Evolutionary conservation across 2,888 invertebrate genomes (phyloP), one percentile per base, ranked within the genome.

Genomic region (Geotrupes spiniger): DNA sequence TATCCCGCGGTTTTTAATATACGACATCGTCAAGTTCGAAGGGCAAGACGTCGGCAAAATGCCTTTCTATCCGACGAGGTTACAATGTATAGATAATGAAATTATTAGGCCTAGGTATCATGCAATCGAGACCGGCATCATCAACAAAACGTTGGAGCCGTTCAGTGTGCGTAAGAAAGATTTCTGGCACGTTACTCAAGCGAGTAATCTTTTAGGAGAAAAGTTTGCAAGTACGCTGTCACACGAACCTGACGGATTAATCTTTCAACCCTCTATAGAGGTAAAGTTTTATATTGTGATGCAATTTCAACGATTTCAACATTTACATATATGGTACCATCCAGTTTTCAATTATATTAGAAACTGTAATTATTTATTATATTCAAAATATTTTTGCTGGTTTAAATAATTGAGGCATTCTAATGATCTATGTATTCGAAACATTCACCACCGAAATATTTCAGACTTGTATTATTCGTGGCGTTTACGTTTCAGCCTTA

Each of bases 181-280:
- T 15, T 99, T 99, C 74, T 97, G 90, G 89, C 89, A 90, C 39
- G 75, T 95, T 45, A 77, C 80, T 0, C 81, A 83, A 70, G 81
- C 92, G 0, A 77, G 74, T 2, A 81, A 79, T 60, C 74, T 92
- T 11, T 73, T 92, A 2, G 84, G 89, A 9, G 89, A 90, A 36
- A 91, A 92, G 65, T 98, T 99, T 73, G 83, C 88, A 0, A 84
- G 84, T 58, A 82, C 85, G 26, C 76, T 99, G 11, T 79, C 84
- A 0, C 99, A 99, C 68, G 96, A 98, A 70, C 96, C 97, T 0
- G 99, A 99, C 68, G 99, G 99, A 12, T 79, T 99, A 9, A 94
- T 99, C 64, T 99, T 98, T 70, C 99, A 99, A 69, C 99, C 99
- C 0, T 80, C 87, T 0, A 78, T 81, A 53, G 90, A 89, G 71